phyloP scores from a whole-genome alignment of 92 coral and sea anemone species.

The Siderastrea siderea region DNA sequence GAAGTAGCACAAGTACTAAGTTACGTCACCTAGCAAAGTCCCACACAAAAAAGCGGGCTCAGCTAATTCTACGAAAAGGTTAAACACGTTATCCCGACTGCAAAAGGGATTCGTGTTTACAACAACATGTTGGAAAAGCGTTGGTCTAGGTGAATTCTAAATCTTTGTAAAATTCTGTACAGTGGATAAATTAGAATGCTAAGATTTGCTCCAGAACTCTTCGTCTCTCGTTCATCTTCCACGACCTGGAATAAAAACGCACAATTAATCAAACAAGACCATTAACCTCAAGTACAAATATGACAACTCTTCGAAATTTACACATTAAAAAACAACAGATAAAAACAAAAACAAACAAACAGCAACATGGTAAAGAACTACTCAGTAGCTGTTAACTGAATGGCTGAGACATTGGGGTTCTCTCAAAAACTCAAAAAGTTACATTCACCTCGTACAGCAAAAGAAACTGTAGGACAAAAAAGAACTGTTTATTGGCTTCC shows the following conservation, averaged over 20 bases:
- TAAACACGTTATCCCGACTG: neutral
- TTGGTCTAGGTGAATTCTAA: too few species aligned
- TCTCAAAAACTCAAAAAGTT: too few species aligned
- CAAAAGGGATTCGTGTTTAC: neutral
- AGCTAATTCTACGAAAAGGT: neutral
- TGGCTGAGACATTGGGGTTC: too few species aligned
- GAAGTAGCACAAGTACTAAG: neutral
- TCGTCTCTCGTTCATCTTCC: conserved; percentile 31
- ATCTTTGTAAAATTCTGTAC: conserved; percentile 11
- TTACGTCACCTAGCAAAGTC: too few species aligned
- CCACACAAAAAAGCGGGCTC: too few species aligned
- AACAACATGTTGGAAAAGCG: too few species aligned
- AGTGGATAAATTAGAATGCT: conserved; percentile 12
- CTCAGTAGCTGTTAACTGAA: too few species aligned
- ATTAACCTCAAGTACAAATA: neutral
- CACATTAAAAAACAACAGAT: neutral
- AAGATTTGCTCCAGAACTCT: neutral
- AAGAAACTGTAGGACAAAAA: too few species aligned
- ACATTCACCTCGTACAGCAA: too few species aligned
- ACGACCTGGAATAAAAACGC: conserved; percentile 30
- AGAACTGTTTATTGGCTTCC: too few species aligned
- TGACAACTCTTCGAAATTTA: neutral
- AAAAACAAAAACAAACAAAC: too few species aligned
- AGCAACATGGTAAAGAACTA: too few species aligned
- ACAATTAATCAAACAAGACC: neutral